These are phyloP conservation scores for Helleia helle DNA, from an alignment of 2,888 invertebrate species.

Conservation along the genomic window DNA sequence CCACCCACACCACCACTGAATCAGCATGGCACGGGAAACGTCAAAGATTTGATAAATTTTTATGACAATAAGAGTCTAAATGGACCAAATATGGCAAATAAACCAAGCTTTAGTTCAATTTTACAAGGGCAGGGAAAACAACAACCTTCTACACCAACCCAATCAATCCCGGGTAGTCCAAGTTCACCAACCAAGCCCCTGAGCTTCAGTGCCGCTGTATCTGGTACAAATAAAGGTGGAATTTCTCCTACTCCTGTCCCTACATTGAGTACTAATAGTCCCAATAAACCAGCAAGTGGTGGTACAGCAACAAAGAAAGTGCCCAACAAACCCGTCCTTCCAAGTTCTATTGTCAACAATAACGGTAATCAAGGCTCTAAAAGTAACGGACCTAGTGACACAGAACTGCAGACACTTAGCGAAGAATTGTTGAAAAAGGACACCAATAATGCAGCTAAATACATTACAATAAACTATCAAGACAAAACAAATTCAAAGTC, in stretches of 20 bases:
- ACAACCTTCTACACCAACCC: slow-evolving; percentile 11
- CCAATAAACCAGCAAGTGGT: slow-evolving; percentile 20
- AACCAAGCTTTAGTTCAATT: slow-evolving; percentile 53
- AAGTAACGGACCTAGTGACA: slow-evolving; percentile 59
- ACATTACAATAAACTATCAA: slow-evolving; percentile 82
- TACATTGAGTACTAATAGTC: slow-evolving; percentile 25
- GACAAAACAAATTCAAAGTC: slow-evolving; percentile 81
- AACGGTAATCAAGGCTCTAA: slow-evolving; percentile 33
- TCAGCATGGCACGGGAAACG: slow-evolving; percentile 37
- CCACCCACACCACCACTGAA: slow-evolving; percentile 15
- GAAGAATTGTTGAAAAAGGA: slow-evolving; percentile 83
- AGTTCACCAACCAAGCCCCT: slow-evolving; percentile 35
- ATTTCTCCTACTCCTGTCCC: slow-evolving; percentile 21
- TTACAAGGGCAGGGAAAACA: slow-evolving; percentile 35
- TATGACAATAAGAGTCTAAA: slow-evolving; percentile 40
- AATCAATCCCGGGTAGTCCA: slow-evolving; percentile 15
- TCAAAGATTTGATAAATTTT: slow-evolving; percentile 55
- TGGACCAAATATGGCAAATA: slow-evolving; percentile 26
- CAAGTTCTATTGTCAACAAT: slow-evolving; percentile 57
- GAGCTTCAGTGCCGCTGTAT: slow-evolving; percentile 45
- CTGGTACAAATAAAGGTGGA: slow-evolving; percentile 31
- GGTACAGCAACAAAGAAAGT: slow-evolving; percentile 20
- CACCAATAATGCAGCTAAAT: slow-evolving; percentile 80
- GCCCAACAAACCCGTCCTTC: slow-evolving; percentile 38
- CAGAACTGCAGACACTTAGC: slow-evolving; percentile 78